Evolutionary conservation across 2,888 invertebrate species (phyloP), one percentile per base, ranked within the genome.

Genomic region (Brachylomia viminalis): DNA sequence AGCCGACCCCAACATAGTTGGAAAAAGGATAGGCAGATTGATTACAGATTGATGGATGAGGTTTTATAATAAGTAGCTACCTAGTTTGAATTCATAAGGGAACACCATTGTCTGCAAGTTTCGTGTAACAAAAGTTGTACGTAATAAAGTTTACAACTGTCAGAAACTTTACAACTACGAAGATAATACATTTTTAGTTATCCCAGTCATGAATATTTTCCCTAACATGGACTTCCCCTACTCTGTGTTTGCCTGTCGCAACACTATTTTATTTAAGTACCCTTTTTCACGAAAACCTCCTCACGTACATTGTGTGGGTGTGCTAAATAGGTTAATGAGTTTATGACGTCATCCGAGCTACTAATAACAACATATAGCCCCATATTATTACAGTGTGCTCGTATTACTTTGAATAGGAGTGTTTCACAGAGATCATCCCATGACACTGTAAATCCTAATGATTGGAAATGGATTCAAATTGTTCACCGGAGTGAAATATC

Each of bases 401-500:
- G 62, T 66, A 61, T 54, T 45, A 56, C 27, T 58, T 62, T 59
- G 38, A 71, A 58, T 67, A 56, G 49, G 13, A 78, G 67, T 75
- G 64, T 70, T 45, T 72, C 67, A 65, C 56, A 62, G 71, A 82
- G 68, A 65, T 62, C 68, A 81, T 56, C 13, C 45, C 68, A 76
- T 74, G 69, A 70, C 64, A 79, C 61, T 62, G 61, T 77, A 65
- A 80, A 82, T 79, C 62, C 82, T 64, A 85, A 80, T 83, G 66
- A 84, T 84, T 84, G 81, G 69, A 81, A 80, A 77, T 33, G 69
- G 69, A 82, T 78, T 72, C 15, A 68, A 83, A 79, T 59, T 75
- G 79, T 80, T 84, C 82, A 84, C 42, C 59, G 78, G 56, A 84
- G 73, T 75, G 84, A 79, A 79, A 72, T 87, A 83, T 83, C 70